These are phyloP conservation scores for Pogonognathellus flavescens DNA, from an alignment of 1,140 invertebrate genomes.

Conservation along the genomic window DNA sequence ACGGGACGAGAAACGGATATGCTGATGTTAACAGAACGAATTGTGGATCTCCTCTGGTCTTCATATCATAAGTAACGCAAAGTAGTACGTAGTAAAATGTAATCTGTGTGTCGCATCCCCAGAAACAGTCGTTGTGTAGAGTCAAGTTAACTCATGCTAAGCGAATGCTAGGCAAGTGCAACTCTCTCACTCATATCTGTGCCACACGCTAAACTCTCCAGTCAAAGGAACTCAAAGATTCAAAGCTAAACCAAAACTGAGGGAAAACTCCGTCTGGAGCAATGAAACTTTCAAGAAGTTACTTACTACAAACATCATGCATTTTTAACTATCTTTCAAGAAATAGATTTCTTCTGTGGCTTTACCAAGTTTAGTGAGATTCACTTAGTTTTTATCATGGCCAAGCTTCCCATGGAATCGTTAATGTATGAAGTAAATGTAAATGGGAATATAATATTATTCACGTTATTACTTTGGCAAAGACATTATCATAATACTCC, in stretches of 20 bases:
- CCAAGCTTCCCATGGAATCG: too few relatives aligned
- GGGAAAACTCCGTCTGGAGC: constrained; percentile 34
- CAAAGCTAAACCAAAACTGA: constrained; percentile 1
- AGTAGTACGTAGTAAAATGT: neutral
- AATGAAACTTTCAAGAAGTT: constrained; percentile 41
- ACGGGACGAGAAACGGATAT: constrained; percentile 4
- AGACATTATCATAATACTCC: too few relatives aligned
- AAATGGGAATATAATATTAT: too few relatives aligned
- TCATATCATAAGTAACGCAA: constrained; percentile 8
- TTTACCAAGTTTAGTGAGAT: neutral
- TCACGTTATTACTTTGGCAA: too few relatives aligned
- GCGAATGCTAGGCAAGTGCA: neutral
- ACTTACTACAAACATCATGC: constrained; percentile 26
- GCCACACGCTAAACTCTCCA: too few relatives aligned
- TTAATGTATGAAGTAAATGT: too few relatives aligned
- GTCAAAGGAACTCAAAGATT: neutral
- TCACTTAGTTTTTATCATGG: too few relatives aligned
- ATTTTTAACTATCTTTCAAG: constrained; percentile 32
- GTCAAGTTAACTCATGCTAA: neutral
- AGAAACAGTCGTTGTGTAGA: neutral
- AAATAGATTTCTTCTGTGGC: constrained; percentile 13
- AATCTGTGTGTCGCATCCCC: neutral
- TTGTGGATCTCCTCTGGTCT: neutral
- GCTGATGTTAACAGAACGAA: constrained; percentile 38
- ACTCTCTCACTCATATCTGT: too few relatives aligned